Base-by-base conservation (phyloP, 2,888 invertebrate species). In the Acleris cristana region DNA sequence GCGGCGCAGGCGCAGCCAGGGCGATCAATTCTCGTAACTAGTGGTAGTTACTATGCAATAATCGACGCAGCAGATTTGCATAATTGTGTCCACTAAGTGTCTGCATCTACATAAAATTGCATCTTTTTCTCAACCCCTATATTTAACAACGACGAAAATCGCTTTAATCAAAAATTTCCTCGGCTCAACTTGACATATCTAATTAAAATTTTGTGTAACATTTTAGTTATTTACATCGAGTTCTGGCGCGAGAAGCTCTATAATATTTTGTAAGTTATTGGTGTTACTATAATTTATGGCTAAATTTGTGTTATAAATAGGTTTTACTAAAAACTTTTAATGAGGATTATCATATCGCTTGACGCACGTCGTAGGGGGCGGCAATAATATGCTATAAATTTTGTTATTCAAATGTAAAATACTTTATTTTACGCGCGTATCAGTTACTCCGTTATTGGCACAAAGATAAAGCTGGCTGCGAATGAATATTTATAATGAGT, bases 101-200 rank as follows among this genome's bases (percentile, higher is more conserved):
- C 82, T 74, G 79, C 83, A 90, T 91, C 88, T 91, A 86, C 90
- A 92, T 91, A 88, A 90, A 90, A 90, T 89, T 90, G 88, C 87
- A 77, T 85, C 83, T 88, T 88, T 88, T 90, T 89, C 83, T 85
- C 79, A 79, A 80, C 82, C 84, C 83, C 83, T 87, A 86, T 86
- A 87, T 85, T 87, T 87, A 86, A 78, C 80, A 76, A 72, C 71
- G 79, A 84, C 85, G 82, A 82, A 85, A 84, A 86, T 82, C 75
- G 72, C 66, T 73, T 71, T 62, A 72, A 75, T 74, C 69, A 56
- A 65, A 66, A 64, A 75, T 75, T 79, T 78, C 75, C 76, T 77
- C 69, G 72, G 72, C 66, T 73, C 69, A 71, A 71, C 72, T 72
- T 69, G 61, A 71, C 69, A 72, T 67, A 75, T 73, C 75, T 79